Evolutionary conservation across 1,140 invertebrate species (phyloP).

Genomic region (Eumeta japonica): DNA sequence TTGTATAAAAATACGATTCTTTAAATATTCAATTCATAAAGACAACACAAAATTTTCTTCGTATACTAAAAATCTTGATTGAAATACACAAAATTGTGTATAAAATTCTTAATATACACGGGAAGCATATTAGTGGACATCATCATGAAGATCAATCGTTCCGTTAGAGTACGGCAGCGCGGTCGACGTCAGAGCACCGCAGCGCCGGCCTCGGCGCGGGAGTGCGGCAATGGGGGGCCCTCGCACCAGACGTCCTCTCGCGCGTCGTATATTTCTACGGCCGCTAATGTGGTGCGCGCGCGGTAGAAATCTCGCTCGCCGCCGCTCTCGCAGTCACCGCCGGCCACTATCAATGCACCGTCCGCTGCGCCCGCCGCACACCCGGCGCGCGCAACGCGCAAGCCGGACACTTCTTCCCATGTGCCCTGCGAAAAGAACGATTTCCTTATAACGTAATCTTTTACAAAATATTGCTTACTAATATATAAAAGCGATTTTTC

Average conservation of each 20-base stretch:
- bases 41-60: no score
- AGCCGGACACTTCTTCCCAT: conserved; percentile 73
- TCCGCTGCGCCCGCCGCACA: conserved; percentile 83
- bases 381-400: conserved; percentile 75
- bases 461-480: no score
- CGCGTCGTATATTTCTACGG: conserved; percentile 82
- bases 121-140: no score
- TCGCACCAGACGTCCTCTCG: conserved; percentile 74
- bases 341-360: conserved; percentile 79
- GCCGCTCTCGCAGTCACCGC: conserved; percentile 66
- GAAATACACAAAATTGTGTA: no score
- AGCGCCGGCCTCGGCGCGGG: conserved; percentile 82
- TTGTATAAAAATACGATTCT: no score
- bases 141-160: no score
- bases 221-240: conserved; percentile 73
- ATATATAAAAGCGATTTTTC: no score
- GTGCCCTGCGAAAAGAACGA: conserved; percentile 61
- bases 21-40: no score
- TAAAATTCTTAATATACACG: no score
- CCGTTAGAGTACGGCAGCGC: no score
- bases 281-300: conserved; percentile 75
- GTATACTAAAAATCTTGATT: no score
- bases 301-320: conserved; percentile 77
- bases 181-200: conserved; percentile 53
- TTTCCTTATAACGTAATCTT: no score